Conservation (phyloP, 2,113 vertebrate genomes). For the Mastomys coucha region DNA sequence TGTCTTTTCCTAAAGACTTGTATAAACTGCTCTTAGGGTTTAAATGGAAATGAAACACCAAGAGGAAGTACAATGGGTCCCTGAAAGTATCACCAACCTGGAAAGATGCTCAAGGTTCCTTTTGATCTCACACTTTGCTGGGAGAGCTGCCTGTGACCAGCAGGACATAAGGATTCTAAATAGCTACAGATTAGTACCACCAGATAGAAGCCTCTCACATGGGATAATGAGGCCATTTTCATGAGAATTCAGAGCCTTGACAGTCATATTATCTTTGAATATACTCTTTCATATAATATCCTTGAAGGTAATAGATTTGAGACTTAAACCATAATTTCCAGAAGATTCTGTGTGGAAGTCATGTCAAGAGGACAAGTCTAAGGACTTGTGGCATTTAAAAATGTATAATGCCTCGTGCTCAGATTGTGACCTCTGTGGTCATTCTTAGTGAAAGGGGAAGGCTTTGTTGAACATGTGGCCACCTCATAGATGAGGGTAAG, state of each 20-base stretch:
- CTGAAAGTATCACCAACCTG: neutral
- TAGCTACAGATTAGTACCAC: neutral
- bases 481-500: neutral
- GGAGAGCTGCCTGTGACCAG: neutral
- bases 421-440: neutral
- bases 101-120: neutral
- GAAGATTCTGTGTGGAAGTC: neutral
- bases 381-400: neutral
- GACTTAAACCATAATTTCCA: neutral
- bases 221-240: neutral
- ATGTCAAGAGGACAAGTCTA: neutral
- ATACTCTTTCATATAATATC: neutral
- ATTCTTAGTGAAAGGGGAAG: neutral
- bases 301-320: neutral
- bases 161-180: neutral
- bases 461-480: neutral
- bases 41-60: conserved; percentile 31
- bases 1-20: conserved; percentile 26
- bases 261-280: neutral
- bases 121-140: neutral
- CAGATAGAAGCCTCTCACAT: neutral
- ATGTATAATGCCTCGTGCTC: neutral
- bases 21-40: neutral
- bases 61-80: neutral
- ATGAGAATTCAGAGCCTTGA: neutral